Evolutionary conservation across 2,888 invertebrate genomes (phyloP), one percentile per base, ranked within the genome.

Genomic region (Drosophila ustulata): DNA sequence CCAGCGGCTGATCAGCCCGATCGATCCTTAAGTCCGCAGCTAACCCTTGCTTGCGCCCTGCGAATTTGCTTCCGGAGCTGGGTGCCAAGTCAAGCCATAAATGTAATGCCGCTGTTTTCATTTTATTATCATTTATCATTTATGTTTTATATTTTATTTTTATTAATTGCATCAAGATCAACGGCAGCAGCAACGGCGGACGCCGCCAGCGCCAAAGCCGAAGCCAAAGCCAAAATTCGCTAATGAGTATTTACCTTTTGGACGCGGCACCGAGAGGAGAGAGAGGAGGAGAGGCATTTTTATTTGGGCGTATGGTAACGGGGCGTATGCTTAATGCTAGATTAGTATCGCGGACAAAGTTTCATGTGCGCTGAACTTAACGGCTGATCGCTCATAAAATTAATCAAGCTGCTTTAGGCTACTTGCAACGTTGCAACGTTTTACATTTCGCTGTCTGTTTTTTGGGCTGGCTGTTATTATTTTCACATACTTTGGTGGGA

Each of bases 331-430:
- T 87, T 89, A 85, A 89, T 88, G 79, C 88, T 86, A 88, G 87
- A 88, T 88, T 82, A 80, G 43, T 71, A 89, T 89, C 89, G 88
- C 82, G 37, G 4, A 37, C 4, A 53, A 57, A 46, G 30, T 80
- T 88, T 79, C 72, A 75, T 88, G 88, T 88, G 84, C 87, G 87
- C 86, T 75, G 84, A 92, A 91, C 84, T 91, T 92, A 92, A 91
- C 91, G 92, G 91, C 91, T 91, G 91, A 91, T 91, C 91, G 91
- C 91, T 90, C 92, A 91, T 90, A 91, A 90, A 90, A 90, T 91
- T 91, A 92, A 92, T 91, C 91, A 91, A 91, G 90, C 90, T 90
- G 88, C 89, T 90, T 89, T 83, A 88, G 88, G 90, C 88, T 84
- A 86, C 88, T 86, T 56, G 56, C 56, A 56, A 65, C 32, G 13